Evolutionary conservation across 2,888 invertebrate species (phyloP), one percentile per base, ranked within the genome.

Genomic region (Aricia artaxerxes): DNA sequence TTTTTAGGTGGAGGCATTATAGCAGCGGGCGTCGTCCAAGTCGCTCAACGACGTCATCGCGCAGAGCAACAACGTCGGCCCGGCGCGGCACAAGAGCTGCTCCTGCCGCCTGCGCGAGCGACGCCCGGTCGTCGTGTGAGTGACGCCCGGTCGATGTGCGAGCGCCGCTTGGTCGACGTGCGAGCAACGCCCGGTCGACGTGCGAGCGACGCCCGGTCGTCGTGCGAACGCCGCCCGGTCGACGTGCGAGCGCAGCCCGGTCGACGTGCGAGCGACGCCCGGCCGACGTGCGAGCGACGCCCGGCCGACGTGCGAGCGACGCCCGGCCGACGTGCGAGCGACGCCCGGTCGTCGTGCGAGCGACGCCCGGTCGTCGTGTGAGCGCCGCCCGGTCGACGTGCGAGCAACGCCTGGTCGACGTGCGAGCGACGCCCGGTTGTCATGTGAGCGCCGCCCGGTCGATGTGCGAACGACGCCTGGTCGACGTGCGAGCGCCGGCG

Each of bases 1-100:
- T 64, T 11, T 9, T 31, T 64, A 90, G 5, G 90, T 87, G 83
- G 85, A 88, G 1, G 88, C 87, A 5, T 93, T 93, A 93, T 93
- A 93, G 93, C 93, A 92, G 84, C 89, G 90, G 86, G 87, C 89
- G 80, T 91, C 93, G 0, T 88, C 92, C 1, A 88, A 86, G 82
- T 94, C 94, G 38, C 86, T 92, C 2, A 88, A 87, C 78, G 91
- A 93, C 80, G 9, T 77, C 7, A 16, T 77, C 77, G 53, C 69
- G 80, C 9, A 24, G 82, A 76, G 78, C 77, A 49, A 35, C 80
- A 16, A 80, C 80, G 31, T 76, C n/a, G 61, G 80, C 60, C 81
- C 80, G 35, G 78, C 79, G 2, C 9, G 78, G 57, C 64, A 76
- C 31, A 76, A 76, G 80, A 9, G 77, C 81, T 53, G 82, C 81